Base-by-base conservation (phyloP, 35 echinoderm and acorn worm genomes). In the Lytechinus variegatus region DNA sequence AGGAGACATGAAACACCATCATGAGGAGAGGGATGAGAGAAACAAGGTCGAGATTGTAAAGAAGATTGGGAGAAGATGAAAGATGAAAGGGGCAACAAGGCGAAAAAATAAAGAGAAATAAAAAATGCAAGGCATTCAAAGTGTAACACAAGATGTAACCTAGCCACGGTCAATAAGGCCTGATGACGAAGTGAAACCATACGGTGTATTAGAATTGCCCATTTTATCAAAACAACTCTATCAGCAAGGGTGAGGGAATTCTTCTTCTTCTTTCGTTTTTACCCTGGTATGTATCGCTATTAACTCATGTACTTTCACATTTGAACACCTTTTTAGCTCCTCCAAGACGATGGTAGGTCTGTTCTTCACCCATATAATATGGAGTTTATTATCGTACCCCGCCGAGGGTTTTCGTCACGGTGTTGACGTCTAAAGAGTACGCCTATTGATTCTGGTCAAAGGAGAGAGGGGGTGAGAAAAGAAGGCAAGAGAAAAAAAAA, bases 341-440 rank as follows among this genome's bases (percentile, higher is more conserved):
- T 13, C 9, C 9, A 9, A 58, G 56, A 3, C 66, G 21, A 24
- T 24, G 19, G 66, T 19, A 79, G 66, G 66, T 16, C 66, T 4
- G 66, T 24, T 79, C 14, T 24, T 16, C 66, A 79, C 66, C 19
- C 19, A 24, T 16, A 79, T 79, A 79, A 79, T 24, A 79, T 79
- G 66, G 21, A 79, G 66, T 79, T 79, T 79, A 79, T 79, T 79
- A 24, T 79, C 66, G 66, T 79, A 79, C 66, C 66, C 66, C 66
- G 66, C 66, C 66, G 66, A 79, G 66, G 16, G 16, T 79, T 79
- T 79, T 79, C 66, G 66, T 79, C 66, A 79, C 66, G 66, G 66
- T 79, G 66, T 79, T 79, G 66, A 79, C 66, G 66, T 79, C 66
- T 79, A n/a, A 16, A 4, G 66, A 24, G 61, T 79, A 79, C 66